Base-by-base conservation (phyloP, 2,797 vertebrate genomes). In the Emydoidea blandingii region DNA sequence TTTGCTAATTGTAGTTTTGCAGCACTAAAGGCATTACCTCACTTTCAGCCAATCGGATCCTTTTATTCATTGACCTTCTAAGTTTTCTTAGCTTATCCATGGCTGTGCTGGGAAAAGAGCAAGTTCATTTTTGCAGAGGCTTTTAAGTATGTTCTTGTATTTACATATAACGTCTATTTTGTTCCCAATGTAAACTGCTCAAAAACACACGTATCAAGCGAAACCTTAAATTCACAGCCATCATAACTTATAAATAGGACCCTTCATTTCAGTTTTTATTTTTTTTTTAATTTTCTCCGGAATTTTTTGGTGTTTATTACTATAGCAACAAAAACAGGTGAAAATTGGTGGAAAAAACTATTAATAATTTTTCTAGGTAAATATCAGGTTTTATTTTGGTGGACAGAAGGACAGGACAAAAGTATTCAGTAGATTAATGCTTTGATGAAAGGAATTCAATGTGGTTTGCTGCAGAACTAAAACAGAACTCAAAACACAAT, bases 1-100 rank as follows among this genome's bases (percentile, higher is more conserved):
- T 87, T 87, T 3, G 84, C 85, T 97, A 96, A 96, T 95, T 85
- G 81, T 49, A 5, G 89, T 94, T 94, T 84, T 34, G 92, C n/a
- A 52, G 92, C 21, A 56, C 89, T 53, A n/a, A 88, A 87, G 94
- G 25, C 72, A 76, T 83, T 21, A 12, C 93, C 96, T 92, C 87
- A 95, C 94, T 92, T 93, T 93, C 94, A 93, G 31, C 90, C 79
- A 92, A 34, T 79, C 19, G 5, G 91, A 91, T 84, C 94, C 89
- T 85, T 68, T 93, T 79, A 84, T 91, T 92, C 80, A 47, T 47
- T n/a, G 1, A 79, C 9, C 52, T 1, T 41, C 91, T 91, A 82
- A 12, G 27, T 54, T 34, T 27, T 53, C 41, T 37, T 47, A 53
- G 85, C 81, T 79, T 19, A 27, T 78, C 80, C 83, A 25, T 92